phyloP scores from a whole-genome alignment of 2,888 invertebrate species.

The Cheilosia soror region DNA sequence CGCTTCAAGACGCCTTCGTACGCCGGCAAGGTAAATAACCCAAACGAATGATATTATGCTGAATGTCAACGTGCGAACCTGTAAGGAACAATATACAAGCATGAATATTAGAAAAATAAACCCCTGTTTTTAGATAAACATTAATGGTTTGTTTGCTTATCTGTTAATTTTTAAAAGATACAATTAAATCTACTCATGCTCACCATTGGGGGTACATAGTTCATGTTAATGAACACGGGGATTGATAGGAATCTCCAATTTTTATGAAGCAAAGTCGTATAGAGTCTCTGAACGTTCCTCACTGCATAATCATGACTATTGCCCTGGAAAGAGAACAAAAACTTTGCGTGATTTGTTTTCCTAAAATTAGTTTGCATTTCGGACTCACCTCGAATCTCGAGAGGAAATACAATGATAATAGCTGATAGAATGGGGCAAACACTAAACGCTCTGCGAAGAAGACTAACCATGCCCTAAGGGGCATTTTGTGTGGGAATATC shows the following conservation, averaged over 20 bases:
- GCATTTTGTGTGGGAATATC: conserved; percentile 86
- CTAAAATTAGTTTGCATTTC: too few relatives aligned
- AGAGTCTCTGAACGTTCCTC: conserved; percentile 87
- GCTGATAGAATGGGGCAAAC: conserved; percentile 89
- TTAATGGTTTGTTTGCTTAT: conserved; percentile 2
- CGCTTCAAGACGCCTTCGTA: conserved; percentile 85
- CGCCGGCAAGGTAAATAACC: conserved; percentile 90
- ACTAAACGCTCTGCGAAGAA: conserved; percentile 89
- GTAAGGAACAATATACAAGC: conserved; percentile 80
- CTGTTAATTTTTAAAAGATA: conserved; percentile 19
- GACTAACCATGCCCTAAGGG: conserved; percentile 85
- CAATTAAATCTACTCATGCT: conserved; percentile 15
- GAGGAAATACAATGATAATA: conserved; percentile 89
- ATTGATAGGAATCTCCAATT: conserved; percentile 92
- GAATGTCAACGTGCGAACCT: conserved; percentile 90
- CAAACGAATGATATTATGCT: conserved; percentile 92
- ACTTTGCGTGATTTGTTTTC: too few relatives aligned
- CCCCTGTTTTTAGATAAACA: not conserved
- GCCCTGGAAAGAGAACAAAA: conserved; percentile 83
- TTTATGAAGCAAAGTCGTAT: conserved; percentile 87
- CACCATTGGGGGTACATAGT: conserved; percentile 91
- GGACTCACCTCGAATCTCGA: conserved; percentile 88
- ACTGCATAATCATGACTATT: conserved; percentile 88
- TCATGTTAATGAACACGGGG: conserved; percentile 90
- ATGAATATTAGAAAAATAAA: conserved; percentile 23